Evolutionary conservation across 1,140 invertebrate species (phyloP), one percentile per base, ranked within the genome.

Genomic region (Solen grandis): DNA sequence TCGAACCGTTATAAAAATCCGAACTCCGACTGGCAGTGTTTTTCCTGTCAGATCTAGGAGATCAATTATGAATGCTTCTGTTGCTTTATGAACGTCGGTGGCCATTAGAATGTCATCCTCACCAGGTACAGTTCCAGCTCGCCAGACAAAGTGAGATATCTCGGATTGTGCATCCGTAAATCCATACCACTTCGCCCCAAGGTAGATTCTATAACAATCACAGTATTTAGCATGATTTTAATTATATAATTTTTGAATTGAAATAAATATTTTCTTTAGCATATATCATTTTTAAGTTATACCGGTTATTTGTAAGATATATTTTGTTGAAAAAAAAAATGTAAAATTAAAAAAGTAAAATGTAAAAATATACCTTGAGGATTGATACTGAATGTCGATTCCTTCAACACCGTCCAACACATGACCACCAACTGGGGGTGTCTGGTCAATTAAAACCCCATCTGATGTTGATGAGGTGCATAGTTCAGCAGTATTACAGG

Each of bases 101-200:
- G 55, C 60, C 29, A 29, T 19, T 2, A 82, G 52, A 14, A 86
- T 66, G 31, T 86, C 73, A 70, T 62, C 68, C 52, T 52, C 76
- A 14, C 80, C 85, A 13, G 60, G 41, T 2, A 62, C 57, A 46
- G 80, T 84, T 3, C 85, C 85, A n/a, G 75, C 80, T 22, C 83
- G 27, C 85, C 85, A 86, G 8, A 66, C 38, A 38, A 82, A 86
- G 36, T 75, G 55, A 8, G 62, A 73, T 10, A 86, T 65, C 5
- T 80, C 85, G 27, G 83, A 83, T 16, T 84, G 65, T 25, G 77
- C 62, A 41, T 86, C 85, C 1, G 35, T 57, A 52, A 86, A 86
- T 8, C 85, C 83, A 36, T 27, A 68, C 85, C 85, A 77, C 25
- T 77, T 63, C 55, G 46, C 54, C 3, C 62, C 74, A 27, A 77